Percentiles rank a stretch among this genome's conserved stretches.
Evolutionary conservation across 2,113 vertebrate species (phyloP).

Genomic region (Trachemys scripta): DNA sequence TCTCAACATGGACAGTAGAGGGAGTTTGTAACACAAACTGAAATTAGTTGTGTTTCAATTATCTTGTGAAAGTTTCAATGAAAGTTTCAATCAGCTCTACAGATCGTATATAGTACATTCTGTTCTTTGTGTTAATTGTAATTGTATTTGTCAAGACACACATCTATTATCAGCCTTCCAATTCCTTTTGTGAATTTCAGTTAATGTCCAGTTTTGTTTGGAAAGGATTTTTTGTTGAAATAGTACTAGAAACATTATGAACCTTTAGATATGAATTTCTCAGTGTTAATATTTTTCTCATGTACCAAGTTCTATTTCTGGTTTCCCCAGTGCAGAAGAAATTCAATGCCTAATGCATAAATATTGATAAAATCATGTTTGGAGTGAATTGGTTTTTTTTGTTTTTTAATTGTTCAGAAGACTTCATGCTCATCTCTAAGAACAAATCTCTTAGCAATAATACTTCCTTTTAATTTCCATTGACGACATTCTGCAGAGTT

Average conservation of each 20-base stretch:
- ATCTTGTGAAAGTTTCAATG: not conserved
- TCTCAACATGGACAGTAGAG: not conserved
- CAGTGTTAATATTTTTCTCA: not conserved
- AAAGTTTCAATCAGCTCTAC: not conserved
- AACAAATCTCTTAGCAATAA: not conserved
- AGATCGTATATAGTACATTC: not conserved
- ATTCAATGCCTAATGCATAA: not conserved
- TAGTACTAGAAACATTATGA: not conserved
- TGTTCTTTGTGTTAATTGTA: not conserved
- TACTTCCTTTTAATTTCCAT: not conserved
- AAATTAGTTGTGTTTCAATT: not conserved
- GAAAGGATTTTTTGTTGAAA: not conserved
- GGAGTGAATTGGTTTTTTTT: not conserved
- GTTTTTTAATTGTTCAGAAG: not conserved
- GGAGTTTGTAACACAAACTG: not conserved
- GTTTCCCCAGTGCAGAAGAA: not conserved
- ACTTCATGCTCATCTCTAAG: not conserved
- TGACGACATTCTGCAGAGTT: not conserved
- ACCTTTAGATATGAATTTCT: rapidly evolving
- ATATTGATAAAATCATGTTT: not conserved
- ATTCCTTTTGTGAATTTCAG: not conserved
- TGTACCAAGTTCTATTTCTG: not conserved
- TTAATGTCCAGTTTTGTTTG: not conserved
- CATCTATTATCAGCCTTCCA: not conserved
- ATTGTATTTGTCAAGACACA: not conserved